phyloP scores from a whole-genome alignment of 2,113 vertebrate species.

The Dolichallabes microphthalmus region DNA sequence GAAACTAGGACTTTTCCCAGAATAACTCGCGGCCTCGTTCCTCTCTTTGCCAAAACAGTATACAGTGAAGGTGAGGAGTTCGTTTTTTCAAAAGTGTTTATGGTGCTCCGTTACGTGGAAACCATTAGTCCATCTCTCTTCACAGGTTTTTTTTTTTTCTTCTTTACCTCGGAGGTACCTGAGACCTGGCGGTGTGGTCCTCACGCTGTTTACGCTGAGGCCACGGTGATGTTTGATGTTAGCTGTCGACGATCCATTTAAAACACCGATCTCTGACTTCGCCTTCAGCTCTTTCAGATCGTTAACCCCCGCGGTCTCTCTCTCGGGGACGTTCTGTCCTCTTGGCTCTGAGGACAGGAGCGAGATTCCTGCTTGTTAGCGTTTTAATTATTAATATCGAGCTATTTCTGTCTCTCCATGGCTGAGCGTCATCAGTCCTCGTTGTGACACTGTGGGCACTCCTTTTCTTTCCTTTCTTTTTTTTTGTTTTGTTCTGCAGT shows the following conservation, averaged over 20 bases:
- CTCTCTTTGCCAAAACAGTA: slow-evolving; percentile 52
- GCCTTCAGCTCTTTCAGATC: slow-evolving; percentile 63
- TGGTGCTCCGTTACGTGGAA: slow-evolving; percentile 53
- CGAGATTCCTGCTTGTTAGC: background rate
- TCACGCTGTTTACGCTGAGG: slow-evolving; percentile 65
- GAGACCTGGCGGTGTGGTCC: slow-evolving; percentile 67
- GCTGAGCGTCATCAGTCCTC: background rate
- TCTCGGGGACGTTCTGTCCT: background rate
- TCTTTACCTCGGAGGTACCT: too few species aligned
- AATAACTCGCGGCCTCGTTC: slow-evolving; percentile 30
- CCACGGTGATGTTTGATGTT: slow-evolving; percentile 71
- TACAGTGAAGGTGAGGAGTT: slow-evolving; percentile 46
- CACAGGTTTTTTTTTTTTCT: slow-evolving; percentile 47
- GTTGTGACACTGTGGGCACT: background rate
- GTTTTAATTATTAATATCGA: slow-evolving; percentile 7
- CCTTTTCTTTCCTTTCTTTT: background rate
- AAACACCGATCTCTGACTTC: slow-evolving; percentile 60
- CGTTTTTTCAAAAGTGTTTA: slow-evolving; percentile 69
- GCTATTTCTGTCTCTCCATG: background rate
- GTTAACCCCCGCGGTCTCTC: slow-evolving; percentile 50
- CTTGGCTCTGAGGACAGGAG: background rate
- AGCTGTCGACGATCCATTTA: slow-evolving; percentile 72
- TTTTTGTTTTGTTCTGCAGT: background rate
- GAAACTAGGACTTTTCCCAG: background rate
- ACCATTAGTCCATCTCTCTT: slow-evolving; percentile 63